Conservation (phyloP, 2,797 vertebrate species). For the Saxicola maurus region DNA sequence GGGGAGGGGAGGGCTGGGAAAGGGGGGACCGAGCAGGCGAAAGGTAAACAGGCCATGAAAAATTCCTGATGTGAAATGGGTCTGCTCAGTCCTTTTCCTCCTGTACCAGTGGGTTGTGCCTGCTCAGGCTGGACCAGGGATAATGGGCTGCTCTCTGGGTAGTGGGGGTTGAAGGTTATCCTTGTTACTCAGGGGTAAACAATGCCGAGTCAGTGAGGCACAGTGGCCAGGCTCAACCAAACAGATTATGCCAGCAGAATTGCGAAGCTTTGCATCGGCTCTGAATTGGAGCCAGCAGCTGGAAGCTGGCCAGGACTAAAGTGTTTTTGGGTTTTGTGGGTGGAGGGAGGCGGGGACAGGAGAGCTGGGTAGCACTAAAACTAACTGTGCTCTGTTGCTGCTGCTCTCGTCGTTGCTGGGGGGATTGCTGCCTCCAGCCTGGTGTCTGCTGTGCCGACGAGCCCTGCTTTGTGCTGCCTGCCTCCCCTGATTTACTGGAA, state of each 20-base stretch:
- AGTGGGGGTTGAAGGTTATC: conserved; percentile 52
- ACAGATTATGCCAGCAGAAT: conserved; percentile 74
- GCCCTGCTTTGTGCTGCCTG: conserved; percentile 60
- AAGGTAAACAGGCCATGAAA: background rate
- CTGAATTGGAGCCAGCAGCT: conserved; percentile 83
- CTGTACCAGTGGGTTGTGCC: background rate
- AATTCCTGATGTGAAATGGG: background rate
- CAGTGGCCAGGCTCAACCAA: conserved; percentile 65
- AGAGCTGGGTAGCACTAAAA: conserved; percentile 66
- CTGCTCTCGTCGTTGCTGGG: conserved; percentile 48
- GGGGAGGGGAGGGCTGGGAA: background rate
- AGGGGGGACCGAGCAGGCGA: accelerated
- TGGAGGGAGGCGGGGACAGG: conserved; percentile 59
- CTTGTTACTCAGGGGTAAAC: conserved; percentile 62
- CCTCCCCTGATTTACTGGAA: conserved; percentile 40
- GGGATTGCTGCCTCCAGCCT: conserved; percentile 48
- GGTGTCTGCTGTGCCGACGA: conserved; percentile 14
- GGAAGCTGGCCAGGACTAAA: conserved; percentile 84
- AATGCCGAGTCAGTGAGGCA: conserved; percentile 70
- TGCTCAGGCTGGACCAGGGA: accelerated
- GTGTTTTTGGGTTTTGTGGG: conserved; percentile 71
- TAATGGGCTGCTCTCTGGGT: background rate
- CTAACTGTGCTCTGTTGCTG: conserved; percentile 79
- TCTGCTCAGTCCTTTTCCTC: background rate
- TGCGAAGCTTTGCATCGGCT: conserved; percentile 71